Evolutionary conservation across 2,888 invertebrate genomes (phyloP).

Genomic region (Harpalus rufipes): DNA sequence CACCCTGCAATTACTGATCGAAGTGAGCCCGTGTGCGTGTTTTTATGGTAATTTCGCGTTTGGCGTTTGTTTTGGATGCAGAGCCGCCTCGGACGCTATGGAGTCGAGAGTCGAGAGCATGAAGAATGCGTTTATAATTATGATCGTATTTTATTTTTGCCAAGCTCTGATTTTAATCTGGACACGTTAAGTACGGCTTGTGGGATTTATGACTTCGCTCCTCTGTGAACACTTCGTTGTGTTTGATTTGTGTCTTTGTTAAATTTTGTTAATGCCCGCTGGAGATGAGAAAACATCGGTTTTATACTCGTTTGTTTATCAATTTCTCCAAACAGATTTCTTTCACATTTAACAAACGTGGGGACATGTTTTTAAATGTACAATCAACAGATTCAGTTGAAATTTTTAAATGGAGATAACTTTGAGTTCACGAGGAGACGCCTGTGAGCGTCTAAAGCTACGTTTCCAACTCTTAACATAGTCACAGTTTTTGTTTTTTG

Average conservation of each 20-base stretch:
- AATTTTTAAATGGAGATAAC: background rate
- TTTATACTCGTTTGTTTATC: background rate
- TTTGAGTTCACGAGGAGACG: too few relatives aligned
- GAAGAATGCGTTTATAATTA: slow-evolving; percentile 68
- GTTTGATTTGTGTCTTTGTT: slow-evolving; percentile 67
- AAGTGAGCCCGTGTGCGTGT: slow-evolving; percentile 16
- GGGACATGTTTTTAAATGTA: background rate
- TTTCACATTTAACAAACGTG: background rate
- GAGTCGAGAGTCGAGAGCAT: slow-evolving; percentile 22
- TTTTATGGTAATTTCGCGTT: slow-evolving; percentile 57
- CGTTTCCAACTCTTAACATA: too few relatives aligned
- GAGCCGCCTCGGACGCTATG: background rate
- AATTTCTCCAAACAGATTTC: background rate
- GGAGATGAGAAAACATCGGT: background rate
- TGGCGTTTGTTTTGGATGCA: slow-evolving; percentile 46
- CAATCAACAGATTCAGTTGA: background rate
- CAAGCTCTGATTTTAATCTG: slow-evolving; percentile 67
- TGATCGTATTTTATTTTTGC: slow-evolving; percentile 67
- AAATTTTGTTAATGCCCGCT: slow-evolving; percentile 64
- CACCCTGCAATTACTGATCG: slow-evolving; percentile 41
- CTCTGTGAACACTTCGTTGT: slow-evolving; percentile 59
- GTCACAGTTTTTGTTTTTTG: too few relatives aligned
- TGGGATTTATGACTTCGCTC: slow-evolving; percentile 65
- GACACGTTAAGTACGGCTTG: slow-evolving; percentile 67
- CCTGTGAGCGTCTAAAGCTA: too few relatives aligned